These are phyloP conservation scores for Tridacna crocea DNA, from an alignment of 2,888 invertebrate species.

Conservation along the genomic window DNA sequence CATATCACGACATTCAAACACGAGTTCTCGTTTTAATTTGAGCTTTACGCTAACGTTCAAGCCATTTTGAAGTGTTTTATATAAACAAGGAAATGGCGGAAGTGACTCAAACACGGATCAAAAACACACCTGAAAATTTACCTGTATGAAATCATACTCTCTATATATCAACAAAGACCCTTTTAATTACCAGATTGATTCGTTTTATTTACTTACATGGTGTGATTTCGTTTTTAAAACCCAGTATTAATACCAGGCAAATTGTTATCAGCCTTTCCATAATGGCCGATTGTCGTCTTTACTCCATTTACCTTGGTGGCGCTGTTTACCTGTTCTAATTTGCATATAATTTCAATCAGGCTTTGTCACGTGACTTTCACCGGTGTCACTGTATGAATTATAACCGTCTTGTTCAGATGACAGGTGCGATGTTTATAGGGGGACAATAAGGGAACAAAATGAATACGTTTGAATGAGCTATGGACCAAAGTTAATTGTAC, in stretches of 20 bases:
- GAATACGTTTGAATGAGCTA: neutral
- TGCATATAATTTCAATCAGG: slow-evolving; percentile 54
- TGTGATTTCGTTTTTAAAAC: slow-evolving; percentile 41
- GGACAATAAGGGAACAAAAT: neutral
- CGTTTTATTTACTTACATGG: slow-evolving; percentile 36
- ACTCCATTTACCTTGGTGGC: slow-evolving; percentile 60
- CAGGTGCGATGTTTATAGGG: slow-evolving; percentile 2
- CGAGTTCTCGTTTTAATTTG: too few species aligned
- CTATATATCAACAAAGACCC: too few species aligned
- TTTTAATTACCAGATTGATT: too few species aligned
- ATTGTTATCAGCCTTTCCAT: slow-evolving; percentile 63
- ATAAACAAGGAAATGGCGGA: too few species aligned
- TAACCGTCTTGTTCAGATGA: slow-evolving; percentile 2
- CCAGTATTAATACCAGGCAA: slow-evolving; percentile 50
- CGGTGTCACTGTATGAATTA: slow-evolving; percentile 45
- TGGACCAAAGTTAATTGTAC: too few species aligned
- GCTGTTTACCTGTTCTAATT: slow-evolving; percentile 65
- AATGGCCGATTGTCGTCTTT: slow-evolving; percentile 65
- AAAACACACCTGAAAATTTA: too few species aligned
- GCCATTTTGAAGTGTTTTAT: too few species aligned
- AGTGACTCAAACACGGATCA: too few species aligned
- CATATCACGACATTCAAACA: too few species aligned
- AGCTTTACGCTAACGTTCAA: too few species aligned
- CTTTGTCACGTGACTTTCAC: slow-evolving; percentile 34
- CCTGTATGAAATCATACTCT: too few species aligned